Percentiles rank a stretch among this genome's conserved stretches.
Evolutionary conservation across 2,888 invertebrate species (phyloP).

Genomic region (Ophraella communa): DNA sequence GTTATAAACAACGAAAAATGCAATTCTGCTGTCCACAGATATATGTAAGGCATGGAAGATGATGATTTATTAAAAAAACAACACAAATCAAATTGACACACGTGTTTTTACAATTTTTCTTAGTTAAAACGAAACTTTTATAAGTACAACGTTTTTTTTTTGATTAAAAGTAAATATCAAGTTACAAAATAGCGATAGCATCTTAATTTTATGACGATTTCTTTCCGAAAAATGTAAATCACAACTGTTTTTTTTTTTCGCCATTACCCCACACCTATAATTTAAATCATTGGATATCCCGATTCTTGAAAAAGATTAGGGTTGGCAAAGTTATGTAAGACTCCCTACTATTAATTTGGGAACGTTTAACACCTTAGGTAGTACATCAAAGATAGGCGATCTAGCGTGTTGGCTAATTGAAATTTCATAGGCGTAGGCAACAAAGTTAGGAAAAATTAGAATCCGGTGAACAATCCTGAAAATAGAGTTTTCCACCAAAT

Average conservation of each 20-base stretch:
- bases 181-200: too few relatives aligned
- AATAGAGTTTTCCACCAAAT: too few relatives aligned
- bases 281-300: slow-evolving; percentile 33
- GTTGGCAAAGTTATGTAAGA: slow-evolving; percentile 27
- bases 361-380: slow-evolving; percentile 39
- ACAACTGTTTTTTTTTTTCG: slow-evolving; percentile 31
- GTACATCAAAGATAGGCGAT: slow-evolving; percentile 43
- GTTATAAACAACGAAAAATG: too few relatives aligned
- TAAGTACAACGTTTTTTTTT: too few relatives aligned
- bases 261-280: slow-evolving; percentile 27
- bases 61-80: too few relatives aligned
- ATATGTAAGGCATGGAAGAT: too few relatives aligned
- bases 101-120: too few relatives aligned
- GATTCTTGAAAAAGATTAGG: slow-evolving; percentile 25
- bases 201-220: slow-evolving; percentile 7
- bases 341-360: slow-evolving; percentile 33
- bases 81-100: too few relatives aligned
- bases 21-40: too few relatives aligned
- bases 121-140: too few relatives aligned
- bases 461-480: too few relatives aligned
- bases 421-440: slow-evolving; percentile 7
- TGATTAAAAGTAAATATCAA: too few relatives aligned
- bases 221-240: slow-evolving; percentile 28
- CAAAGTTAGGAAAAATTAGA: neutral
- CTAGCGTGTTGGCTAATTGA: slow-evolving; percentile 27